Evolutionary conservation across 2,113 vertebrate species (phyloP), one percentile per base, ranked within the genome.

Genomic region (Polyodon spathula): DNA sequence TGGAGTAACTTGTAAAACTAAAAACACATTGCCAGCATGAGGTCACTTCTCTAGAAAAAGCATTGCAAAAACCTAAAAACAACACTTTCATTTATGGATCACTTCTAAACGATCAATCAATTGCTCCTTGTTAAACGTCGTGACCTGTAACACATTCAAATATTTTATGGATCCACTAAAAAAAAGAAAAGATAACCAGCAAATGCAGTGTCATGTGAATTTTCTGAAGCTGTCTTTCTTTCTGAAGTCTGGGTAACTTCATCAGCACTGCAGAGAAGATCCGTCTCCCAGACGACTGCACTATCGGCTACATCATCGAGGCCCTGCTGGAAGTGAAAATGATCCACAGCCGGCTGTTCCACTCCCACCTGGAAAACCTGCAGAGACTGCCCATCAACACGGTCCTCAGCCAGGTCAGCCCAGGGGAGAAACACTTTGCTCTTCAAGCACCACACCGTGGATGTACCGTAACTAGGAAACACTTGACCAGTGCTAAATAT

Each of bases 241-340:
- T 1, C 63, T 60, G 38, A 73, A 98, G 96, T 80, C 76, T 97
- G 66, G 96, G 96, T 8, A 93, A 96, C 67, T 98, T 98, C 81
- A 97, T 98, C 77, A 98, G 88, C 62, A 98, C 95, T 0, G 96
- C 95, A 0, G 96, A 98, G 77, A 89, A 91, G 69, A 91, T 97
- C 37, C 90, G 93, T 6, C 94, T 98, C 2, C 96, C 96, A 0
- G 96, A 97, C 0, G 96, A 98, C 82, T 97, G 95, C 75, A 96
- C 96, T 0, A 87, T 98, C 1, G 96, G 96, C 64, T 98, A 97
- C 81, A 98, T 97, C 58, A 96, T 96, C 0, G 96, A 97, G 60
- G 95, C 91, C 0, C 74, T 98, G 66, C 80, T 98, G 76, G 93
- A 95, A 8, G 93, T 95, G 1, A 78, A 79, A 37, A 76, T 98